phyloP scores from a whole-genome alignment of 2,113 vertebrate genomes.

The Butastur rufipennis region DNA sequence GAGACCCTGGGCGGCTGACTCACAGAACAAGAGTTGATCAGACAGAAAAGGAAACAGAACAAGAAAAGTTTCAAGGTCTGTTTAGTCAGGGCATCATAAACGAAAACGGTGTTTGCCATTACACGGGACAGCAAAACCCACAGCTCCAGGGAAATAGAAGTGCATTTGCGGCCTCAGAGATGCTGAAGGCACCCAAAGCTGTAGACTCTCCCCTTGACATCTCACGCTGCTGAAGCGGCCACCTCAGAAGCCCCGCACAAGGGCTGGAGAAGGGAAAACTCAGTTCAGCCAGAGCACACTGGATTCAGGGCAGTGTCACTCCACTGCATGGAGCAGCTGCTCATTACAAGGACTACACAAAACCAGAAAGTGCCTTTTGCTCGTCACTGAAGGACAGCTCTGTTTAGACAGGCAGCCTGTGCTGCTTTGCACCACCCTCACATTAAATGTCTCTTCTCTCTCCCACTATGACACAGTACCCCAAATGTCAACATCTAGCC shows the following conservation, averaged over 20 bases:
- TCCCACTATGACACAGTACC: background rate
- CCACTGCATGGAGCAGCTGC: background rate
- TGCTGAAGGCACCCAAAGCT: background rate
- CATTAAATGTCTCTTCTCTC: rapidly evolving
- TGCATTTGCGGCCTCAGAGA: background rate
- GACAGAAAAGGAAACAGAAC: background rate
- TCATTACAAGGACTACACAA: rapidly evolving
- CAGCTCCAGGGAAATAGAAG: rapidly evolving
- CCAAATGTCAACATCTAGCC: background rate
- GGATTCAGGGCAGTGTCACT: background rate
- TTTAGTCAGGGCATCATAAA: background rate
- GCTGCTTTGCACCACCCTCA: background rate
- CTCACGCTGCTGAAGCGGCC: background rate
- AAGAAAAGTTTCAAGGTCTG: background rate
- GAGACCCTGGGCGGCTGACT: background rate
- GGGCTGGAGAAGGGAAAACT: background rate
- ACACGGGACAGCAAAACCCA: rapidly evolving
- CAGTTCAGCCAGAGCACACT: background rate
- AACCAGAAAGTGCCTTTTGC: background rate
- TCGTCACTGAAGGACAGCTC: rapidly evolving
- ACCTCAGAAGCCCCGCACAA: background rate
- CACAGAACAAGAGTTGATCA: rapidly evolving
- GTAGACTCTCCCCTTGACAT: rapidly evolving
- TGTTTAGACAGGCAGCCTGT: background rate
- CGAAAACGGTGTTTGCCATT: rapidly evolving